Base-by-base conservation (phyloP, 2,888 invertebrate species). In the Proisotoma minuta region DNA sequence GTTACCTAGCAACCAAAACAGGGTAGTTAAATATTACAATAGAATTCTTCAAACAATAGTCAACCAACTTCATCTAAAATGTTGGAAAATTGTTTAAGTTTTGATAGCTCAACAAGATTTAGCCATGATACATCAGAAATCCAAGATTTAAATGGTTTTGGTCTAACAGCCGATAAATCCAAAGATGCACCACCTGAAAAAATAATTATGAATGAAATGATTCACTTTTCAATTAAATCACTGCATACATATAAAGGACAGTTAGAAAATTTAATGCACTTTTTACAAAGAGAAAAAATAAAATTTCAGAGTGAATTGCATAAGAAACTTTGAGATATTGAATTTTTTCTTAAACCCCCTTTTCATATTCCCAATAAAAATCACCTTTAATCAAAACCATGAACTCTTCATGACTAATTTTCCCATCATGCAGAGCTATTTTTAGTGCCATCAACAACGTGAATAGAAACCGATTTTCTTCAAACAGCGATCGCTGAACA, bases 111-210 rank as follows among this genome's bases (percentile, higher is more conserved):
- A 0, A 96, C 95, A 68, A 96, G 81, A 81, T 97, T 97, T 40
- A 96, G 78, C 96, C 96, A 97, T 0, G 95, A 94, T 68, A 95
- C 91, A 75, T 96, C 96, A 58, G 94, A 81, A 74, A 97, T 92
- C 96, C 96, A 97, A n/a, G n/a, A n/a, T 74, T 85, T 85, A 75
- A 92, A 93, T 0, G 95, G 95, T 78, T 96, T 96, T 0, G 93
- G 91, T 1, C 86, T 82, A 0, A 95, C 95, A 2, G 93, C 92
- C 78, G 95, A 94, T 58, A 96, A 80, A 78, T 96, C 95, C 62
- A 96, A 78, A 0, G 95, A 94, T 10, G 96, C 96, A 1, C 96
- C 96, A 34, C 95, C 81, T 78, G 8, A 12, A 15, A 1, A 48
- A 53, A 15, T 28, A 2, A 1, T 12, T 15, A 28, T 4, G 8